These are phyloP conservation scores for Aculops lycopersici DNA, from an alignment of 1,140 invertebrate genomes.

Conservation along the genomic window DNA sequence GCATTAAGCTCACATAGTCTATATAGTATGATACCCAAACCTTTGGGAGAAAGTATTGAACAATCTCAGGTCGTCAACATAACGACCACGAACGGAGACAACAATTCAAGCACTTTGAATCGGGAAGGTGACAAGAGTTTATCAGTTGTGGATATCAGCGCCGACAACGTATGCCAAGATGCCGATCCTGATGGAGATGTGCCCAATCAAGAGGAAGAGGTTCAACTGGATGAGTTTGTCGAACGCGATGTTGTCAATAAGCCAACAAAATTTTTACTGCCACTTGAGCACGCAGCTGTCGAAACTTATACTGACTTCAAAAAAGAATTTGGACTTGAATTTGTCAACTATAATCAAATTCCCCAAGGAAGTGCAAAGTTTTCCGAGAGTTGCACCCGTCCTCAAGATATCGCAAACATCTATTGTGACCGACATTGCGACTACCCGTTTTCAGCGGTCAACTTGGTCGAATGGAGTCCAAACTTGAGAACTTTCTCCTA, in stretches of 20 bases:
- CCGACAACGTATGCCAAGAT: neutral
- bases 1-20: neutral
- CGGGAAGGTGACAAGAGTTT: neutral
- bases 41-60: neutral
- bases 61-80: neutral
- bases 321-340: neutral
- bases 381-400: neutral
- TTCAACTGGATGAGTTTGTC: neutral
- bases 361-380: neutral
- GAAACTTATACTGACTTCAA: neutral
- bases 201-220: too few species aligned
- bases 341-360: neutral
- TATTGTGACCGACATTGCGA: neutral
- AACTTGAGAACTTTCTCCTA: constrained; percentile 4
- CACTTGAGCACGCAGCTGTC: neutral
- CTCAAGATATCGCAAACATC: neutral
- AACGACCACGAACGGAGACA: neutral
- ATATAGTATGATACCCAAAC: neutral
- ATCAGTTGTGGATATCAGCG: constrained; percentile 1
- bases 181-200: neutral
- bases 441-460: neutral
- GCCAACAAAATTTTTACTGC: neutral
- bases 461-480: constrained; percentile 10
- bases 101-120: neutral
- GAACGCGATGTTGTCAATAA: neutral